phyloP scores from a whole-genome alignment of 2,113 vertebrate species.

The Corydoras sp. region DNA sequence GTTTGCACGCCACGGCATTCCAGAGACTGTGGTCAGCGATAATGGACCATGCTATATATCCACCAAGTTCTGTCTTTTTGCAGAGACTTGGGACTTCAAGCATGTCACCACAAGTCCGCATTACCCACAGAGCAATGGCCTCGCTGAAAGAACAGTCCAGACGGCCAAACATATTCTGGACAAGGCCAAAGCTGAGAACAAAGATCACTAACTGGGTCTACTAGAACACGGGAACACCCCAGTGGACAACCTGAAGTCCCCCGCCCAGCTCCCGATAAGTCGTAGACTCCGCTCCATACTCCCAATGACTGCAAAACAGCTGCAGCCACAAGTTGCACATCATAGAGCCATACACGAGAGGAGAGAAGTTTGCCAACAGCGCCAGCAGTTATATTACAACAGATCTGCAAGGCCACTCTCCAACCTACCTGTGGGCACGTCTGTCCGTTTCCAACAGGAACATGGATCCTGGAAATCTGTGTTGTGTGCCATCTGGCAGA shows the following conservation, averaged over 20 bases:
- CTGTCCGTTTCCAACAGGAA: no score
- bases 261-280: constrained; percentile 26
- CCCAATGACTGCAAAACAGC: constrained; percentile 28
- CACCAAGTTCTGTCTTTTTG: constrained; percentile 17
- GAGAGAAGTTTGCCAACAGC: no score
- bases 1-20: constrained; percentile 34
- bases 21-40: constrained; percentile 18
- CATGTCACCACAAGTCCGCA: neutral
- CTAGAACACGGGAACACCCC: constrained; percentile 27
- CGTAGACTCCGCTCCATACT: constrained; percentile 1
- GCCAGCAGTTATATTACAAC: no score
- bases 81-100: neutral
- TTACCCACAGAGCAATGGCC: neutral
- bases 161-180: neutral
- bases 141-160: neutral
- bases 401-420: no score
- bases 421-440: no score
- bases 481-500: no score
- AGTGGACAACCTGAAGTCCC: constrained; percentile 22
- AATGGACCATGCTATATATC: constrained; percentile 16
- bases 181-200: constrained; percentile 19
- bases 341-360: no score
- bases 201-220: constrained; percentile 14
- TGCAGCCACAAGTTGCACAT: constrained; percentile 6
- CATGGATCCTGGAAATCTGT: no score